Evolutionary conservation across 2,113 vertebrate species (phyloP), one percentile per base, ranked within the genome.

Genomic region (Aviceda subcristata): DNA sequence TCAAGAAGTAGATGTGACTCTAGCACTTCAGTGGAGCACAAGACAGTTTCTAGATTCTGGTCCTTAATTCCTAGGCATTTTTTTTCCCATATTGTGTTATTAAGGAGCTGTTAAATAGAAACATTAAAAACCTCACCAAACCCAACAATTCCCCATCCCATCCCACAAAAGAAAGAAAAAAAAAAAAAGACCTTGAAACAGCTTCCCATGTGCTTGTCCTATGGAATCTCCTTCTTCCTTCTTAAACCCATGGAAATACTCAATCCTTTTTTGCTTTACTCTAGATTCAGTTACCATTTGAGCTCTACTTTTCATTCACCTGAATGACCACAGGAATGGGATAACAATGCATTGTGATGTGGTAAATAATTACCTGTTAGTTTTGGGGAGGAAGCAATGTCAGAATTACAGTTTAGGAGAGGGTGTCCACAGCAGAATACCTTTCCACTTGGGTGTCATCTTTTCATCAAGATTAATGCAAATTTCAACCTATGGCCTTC

Each of bases 91-190:
- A 11, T 11, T 56, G 14, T 38, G 5, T 55, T 86, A 27, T 36
- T 63, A 91, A 88, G 15, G 32, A 75, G 7, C 18, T 79, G 8
- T n/a, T 60, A 83, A 89, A 67, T 46, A 64, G 22, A 86, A 79
- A 11, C 22, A 29, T 48, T 8, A 7, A 29, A 68, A 68, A 64
- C n/a, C 27, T 51, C 24, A 51, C 13, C n/a, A 63, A 90, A 67
- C 12, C n/a, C 2, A 62, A 24, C 27, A 57, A 59, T 12, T 69
- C 11, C 5, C 5, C 15, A 1, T 0, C 10, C 18, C 1, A 0
- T 56, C 26, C 15, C 39, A 15, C 17, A 46, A 21, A 38, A 73
- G 10, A 9, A 60, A 75, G 55, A 39, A 13, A 27, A 10, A 39
- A 39, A 39, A 30, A 66, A 51, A 59, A 4, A 57, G 9, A 22